Percentiles rank a stretch among this genome's conserved stretches.
Evolutionary conservation across 2,888 invertebrate species (phyloP).

Genomic region (Eristalis arbustorum): DNA sequence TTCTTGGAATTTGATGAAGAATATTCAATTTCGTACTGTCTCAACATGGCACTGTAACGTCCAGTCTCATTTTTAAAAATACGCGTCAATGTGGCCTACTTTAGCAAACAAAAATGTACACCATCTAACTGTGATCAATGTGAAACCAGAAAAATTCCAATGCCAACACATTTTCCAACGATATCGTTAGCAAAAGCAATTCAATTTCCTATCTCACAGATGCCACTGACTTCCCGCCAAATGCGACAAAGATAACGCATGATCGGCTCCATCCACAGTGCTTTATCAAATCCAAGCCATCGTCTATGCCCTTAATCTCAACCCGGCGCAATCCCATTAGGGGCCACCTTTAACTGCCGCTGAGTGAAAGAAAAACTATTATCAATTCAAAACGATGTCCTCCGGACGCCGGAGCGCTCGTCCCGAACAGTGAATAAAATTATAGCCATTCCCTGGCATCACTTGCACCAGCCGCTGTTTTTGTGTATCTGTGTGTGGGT

Average conservation of each 20-base stretch:
- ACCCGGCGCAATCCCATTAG: constrained; percentile 6
- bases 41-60: too few species aligned
- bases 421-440: constrained; percentile 56
- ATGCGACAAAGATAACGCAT: neutral
- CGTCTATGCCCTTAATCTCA: neutral
- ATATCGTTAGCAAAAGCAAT: constrained; percentile 1
- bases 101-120: too few species aligned
- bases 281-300: neutral
- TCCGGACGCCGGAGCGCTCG: constrained; percentile 18
- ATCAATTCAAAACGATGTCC: constrained; percentile 49
- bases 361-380: constrained; percentile 30
- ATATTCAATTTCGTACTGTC: too few species aligned
- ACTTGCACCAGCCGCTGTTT: constrained; percentile 34
- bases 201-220: constrained; percentile 35
- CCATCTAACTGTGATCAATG: too few species aligned
- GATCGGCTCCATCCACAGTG: neutral
- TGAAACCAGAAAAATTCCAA: too few species aligned
- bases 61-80: too few species aligned
- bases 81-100: too few species aligned
- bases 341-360: constrained; percentile 16
- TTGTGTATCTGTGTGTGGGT: constrained; percentile 3
- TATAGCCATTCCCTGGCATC: constrained; percentile 48
- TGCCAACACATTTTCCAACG: neutral
- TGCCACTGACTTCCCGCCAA: neutral
- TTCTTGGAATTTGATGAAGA: too few species aligned